These are phyloP conservation scores for Agrypnia vestita DNA, from an alignment of 1,140 invertebrate species.

Conservation along the genomic window DNA sequence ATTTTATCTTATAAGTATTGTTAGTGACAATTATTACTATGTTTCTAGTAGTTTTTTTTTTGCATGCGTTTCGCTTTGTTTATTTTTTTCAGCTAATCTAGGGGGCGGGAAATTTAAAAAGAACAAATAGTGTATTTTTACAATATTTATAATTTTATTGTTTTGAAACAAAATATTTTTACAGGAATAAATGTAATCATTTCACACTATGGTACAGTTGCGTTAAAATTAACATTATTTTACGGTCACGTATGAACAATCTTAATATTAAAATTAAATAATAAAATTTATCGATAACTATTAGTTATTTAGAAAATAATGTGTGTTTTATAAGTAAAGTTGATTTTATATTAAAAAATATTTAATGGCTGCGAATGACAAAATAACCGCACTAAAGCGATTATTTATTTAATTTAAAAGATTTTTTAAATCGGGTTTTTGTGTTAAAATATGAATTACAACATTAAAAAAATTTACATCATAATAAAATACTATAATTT, in stretches of 20 bases:
- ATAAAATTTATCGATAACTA: background rate
- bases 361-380: no score
- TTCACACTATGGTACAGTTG: slow-evolving; percentile 43
- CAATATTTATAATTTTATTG: slow-evolving; percentile 43
- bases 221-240: slow-evolving; percentile 7
- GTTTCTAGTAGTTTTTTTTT: no score
- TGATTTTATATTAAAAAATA: no score
- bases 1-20: no score
- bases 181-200: slow-evolving; percentile 48
- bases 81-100: no score
- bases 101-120: background rate
- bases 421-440: background rate
- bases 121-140: slow-evolving; percentile 24
- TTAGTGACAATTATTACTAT: no score
- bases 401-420: background rate
- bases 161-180: slow-evolving; percentile 36
- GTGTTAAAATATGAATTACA: background rate
- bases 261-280: background rate
- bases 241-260: background rate
- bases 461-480: background rate
- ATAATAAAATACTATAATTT: background rate
- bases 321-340: no score
- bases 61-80: no score
- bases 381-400: background rate
- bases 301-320: no score